Percentiles rank a stretch among this genome's conserved stretches.
Evolutionary conservation across 2,113 vertebrate species (phyloP).

Genomic region (Saguinus midas): DNA sequence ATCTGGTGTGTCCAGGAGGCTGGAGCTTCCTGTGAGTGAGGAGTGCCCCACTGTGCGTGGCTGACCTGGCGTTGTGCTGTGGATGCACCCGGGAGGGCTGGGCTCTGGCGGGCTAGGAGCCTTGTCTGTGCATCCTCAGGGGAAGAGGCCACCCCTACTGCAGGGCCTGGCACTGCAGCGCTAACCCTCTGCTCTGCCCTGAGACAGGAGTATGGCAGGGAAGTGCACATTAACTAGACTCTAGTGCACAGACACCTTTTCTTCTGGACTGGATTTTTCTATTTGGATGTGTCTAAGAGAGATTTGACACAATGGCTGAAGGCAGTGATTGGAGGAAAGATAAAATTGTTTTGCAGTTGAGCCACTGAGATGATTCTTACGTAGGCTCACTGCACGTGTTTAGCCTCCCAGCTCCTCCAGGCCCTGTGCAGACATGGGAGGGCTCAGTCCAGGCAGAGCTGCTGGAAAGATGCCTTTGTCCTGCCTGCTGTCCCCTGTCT

Average conservation of each 20-base stretch:
- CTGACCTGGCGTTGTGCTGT: background rate
- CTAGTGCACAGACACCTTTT: background rate
- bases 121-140: background rate
- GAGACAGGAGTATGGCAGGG: fast-evolving
- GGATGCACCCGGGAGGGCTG: background rate
- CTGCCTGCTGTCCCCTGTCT: background rate
- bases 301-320: background rate
- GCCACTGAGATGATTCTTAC: background rate
- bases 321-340: background rate
- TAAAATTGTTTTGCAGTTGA: background rate
- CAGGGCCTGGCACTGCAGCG: too few species aligned
- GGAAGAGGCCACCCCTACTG: background rate
- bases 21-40: background rate
- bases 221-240: background rate
- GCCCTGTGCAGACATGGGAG: background rate
- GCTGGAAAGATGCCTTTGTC: background rate
- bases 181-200: background rate
- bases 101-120: background rate
- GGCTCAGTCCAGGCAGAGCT: background rate
- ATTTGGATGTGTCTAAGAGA: background rate
- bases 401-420: background rate
- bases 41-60: fast-evolving
- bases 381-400: fast-evolving
- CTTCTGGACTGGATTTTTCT: background rate
- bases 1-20: background rate